Evolutionary conservation across 1,140 invertebrate species (phyloP).

Genomic region (Drosophila ficusphila): DNA sequence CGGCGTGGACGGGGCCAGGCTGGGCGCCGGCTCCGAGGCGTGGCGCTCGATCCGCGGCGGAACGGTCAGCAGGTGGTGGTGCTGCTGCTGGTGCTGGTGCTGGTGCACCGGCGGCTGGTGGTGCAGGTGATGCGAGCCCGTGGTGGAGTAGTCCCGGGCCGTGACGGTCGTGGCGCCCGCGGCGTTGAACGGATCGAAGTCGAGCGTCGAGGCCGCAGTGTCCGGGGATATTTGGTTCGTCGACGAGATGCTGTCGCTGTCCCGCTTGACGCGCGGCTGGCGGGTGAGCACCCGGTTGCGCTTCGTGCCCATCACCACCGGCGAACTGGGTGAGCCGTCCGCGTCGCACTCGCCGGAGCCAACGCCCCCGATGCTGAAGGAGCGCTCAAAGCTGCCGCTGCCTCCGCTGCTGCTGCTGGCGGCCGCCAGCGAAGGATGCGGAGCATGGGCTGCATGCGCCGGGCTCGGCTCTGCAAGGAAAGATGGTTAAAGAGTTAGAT

Average conservation of each 20-base stretch:
- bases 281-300: slow-evolving; percentile 87
- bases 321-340: slow-evolving; percentile 40
- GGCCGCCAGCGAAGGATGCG: slow-evolving; percentile 52
- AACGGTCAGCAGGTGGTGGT: slow-evolving; percentile 83
- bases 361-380: slow-evolving; percentile 44
- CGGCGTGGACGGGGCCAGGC: slow-evolving; percentile 80
- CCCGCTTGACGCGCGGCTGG: slow-evolving; percentile 88
- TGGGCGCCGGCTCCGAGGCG: slow-evolving; percentile 86
- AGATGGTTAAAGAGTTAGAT: not conserved
- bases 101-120: slow-evolving; percentile 35
- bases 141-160: slow-evolving; percentile 66
- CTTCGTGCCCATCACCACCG: slow-evolving; percentile 85
- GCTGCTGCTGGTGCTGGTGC: slow-evolving; percentile 51
- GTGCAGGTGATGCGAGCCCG: slow-evolving; percentile 60
- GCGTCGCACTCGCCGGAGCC: slow-evolving; percentile 38
- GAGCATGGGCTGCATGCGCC: slow-evolving; percentile 50
- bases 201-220: slow-evolving; percentile 73
- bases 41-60: slow-evolving; percentile 86
- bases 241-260: slow-evolving; percentile 85
- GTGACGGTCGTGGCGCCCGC: slow-evolving; percentile 60
- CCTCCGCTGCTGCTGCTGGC: slow-evolving; percentile 58
- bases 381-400: slow-evolving; percentile 65
- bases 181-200: slow-evolving; percentile 84
- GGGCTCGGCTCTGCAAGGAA: slow-evolving; percentile 67
- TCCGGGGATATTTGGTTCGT: slow-evolving; percentile 85